These are phyloP conservation scores for Nephrotoma appendiculata DNA, from an alignment of 2,888 invertebrate genomes.

Conservation along the genomic window DNA sequence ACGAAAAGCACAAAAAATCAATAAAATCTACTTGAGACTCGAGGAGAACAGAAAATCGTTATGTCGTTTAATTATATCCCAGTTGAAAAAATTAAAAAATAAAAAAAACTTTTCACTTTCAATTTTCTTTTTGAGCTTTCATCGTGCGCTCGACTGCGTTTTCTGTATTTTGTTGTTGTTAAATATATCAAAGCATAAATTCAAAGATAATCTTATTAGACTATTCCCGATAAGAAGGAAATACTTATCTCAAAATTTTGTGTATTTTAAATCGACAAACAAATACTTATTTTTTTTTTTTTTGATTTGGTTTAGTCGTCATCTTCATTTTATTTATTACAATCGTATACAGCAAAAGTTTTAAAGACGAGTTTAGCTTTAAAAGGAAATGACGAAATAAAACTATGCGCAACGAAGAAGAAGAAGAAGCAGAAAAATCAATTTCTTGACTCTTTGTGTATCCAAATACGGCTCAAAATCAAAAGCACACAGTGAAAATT, in stretches of 20 bases:
- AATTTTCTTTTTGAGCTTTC: background rate
- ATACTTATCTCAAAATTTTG: background rate
- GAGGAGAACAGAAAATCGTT: background rate
- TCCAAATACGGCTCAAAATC: no score
- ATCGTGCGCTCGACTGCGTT: background rate
- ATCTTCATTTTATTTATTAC: background rate
- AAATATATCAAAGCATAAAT: background rate
- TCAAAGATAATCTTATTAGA: background rate
- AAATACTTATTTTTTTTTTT: background rate
- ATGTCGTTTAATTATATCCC: background rate
- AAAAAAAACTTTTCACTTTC: background rate
- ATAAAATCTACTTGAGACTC: background rate
- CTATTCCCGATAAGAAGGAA: background rate
- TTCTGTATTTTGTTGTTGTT: background rate
- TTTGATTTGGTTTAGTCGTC: background rate
- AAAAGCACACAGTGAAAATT: no score
- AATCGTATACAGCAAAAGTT: background rate
- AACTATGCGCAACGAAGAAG: no score
- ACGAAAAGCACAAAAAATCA: background rate
- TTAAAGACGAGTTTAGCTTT: background rate
- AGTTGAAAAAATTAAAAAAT: background rate
- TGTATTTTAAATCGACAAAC: background rate
- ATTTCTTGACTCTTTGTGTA: no score
- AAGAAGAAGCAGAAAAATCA: no score
- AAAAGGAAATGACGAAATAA: background rate